Evolutionary conservation across 2,888 invertebrate species (phyloP).

Genomic region (Malthinus flaveolus): DNA sequence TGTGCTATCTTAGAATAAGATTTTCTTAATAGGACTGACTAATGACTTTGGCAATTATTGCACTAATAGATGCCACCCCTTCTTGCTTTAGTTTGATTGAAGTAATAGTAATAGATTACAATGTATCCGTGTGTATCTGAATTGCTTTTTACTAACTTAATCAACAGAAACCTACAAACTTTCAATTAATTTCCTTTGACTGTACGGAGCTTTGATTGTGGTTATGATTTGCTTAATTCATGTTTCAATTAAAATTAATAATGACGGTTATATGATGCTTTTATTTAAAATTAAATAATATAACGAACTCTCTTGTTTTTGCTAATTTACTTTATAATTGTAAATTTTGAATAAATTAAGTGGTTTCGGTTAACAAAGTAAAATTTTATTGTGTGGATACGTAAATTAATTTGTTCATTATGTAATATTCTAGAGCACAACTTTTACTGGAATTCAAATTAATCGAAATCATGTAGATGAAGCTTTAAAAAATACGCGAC

Average conservation of each 20-base stretch:
- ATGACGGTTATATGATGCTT: constrained; percentile 6
- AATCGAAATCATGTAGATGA: constrained; percentile 66
- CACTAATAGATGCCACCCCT: constrained; percentile 33
- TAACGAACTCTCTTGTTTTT: constrained; percentile 2
- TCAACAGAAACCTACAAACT: constrained; percentile 34
- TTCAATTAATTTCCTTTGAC: constrained; percentile 33
- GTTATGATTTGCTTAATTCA: constrained; percentile 26
- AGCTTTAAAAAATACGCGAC: constrained; percentile 71
- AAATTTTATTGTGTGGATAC: neutral
- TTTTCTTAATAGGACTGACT: constrained; percentile 34
- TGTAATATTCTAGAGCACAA: constrained; percentile 18
- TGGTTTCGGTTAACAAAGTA: constrained; percentile 6
- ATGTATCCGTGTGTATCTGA: constrained; percentile 28
- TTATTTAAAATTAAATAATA: constrained; percentile 11
- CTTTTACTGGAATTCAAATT: constrained; percentile 45
- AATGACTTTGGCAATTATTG: constrained; percentile 37
- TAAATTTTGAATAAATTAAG: neutral
- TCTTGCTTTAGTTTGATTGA: constrained; percentile 26
- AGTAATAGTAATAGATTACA: constrained; percentile 29
- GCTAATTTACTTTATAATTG: neutral
- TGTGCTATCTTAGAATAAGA: constrained; percentile 25
- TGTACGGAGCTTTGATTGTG: constrained; percentile 28
- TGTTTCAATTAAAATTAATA: constrained; percentile 23
- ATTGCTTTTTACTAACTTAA: constrained; percentile 31
- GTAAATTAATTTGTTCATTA: neutral